A percentile compares a stretch with the other conserved stretches of the same genome.
Conservation (phyloP, 2,113 vertebrate species). For the Peromyscus polionotus region DNA sequence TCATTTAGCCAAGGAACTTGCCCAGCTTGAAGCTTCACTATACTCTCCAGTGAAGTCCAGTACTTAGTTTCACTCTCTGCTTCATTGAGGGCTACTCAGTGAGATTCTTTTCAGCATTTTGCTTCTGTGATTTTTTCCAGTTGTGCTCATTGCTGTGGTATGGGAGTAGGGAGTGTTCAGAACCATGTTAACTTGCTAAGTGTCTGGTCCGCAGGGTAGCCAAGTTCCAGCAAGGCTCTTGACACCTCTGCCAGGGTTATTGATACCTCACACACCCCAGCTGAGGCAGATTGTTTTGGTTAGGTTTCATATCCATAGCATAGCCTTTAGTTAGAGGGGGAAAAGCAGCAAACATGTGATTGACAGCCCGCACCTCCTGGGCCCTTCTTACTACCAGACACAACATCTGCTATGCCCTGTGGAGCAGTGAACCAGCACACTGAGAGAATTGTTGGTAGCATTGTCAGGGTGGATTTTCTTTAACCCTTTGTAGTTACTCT, state of each 20-base stretch:
- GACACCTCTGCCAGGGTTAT: slow-evolving; percentile 92
- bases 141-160: slow-evolving; percentile 89
- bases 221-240: slow-evolving; percentile 90
- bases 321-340: slow-evolving; percentile 87
- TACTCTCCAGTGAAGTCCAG: neutral
- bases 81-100: slow-evolving; percentile 14
- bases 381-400: slow-evolving; percentile 93
- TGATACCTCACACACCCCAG: slow-evolving; percentile 91
- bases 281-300: slow-evolving; percentile 92
- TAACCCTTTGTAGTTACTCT: slow-evolving; percentile 89
- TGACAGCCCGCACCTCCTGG: slow-evolving; percentile 93
- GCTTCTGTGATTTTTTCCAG: slow-evolving; percentile 80
- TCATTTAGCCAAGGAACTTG: slow-evolving; percentile 11
- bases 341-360: slow-evolving; percentile 85
- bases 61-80: slow-evolving; percentile 1
- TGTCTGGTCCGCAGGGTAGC: slow-evolving; percentile 91
- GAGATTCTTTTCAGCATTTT: slow-evolving; percentile 76
- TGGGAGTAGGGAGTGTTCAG: slow-evolving; percentile 81
- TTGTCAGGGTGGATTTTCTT: slow-evolving; percentile 90
- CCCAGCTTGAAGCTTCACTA: slow-evolving; percentile 37
- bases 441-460: slow-evolving; percentile 88
- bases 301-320: slow-evolving; percentile 89
- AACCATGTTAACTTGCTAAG: slow-evolving; percentile 91
- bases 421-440: slow-evolving; percentile 92
- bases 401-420: slow-evolving; percentile 93